Percentiles rank a stretch among this genome's conserved stretches.
phyloP scores from a whole-genome alignment of 1,140 invertebrate species.

The Halesus radiatus region DNA sequence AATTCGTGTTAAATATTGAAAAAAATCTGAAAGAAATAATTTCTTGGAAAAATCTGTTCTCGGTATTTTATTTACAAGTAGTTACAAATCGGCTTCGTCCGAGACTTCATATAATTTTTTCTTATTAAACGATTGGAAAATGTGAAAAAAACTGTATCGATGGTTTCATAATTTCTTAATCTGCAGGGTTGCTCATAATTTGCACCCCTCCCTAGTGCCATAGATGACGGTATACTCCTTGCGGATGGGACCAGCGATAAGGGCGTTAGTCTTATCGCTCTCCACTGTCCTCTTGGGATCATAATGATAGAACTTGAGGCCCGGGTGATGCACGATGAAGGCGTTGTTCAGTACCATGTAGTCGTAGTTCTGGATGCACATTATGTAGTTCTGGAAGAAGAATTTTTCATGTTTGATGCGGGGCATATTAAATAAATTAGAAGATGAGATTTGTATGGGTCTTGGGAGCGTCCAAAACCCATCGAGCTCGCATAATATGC shows the following conservation, averaged over 20 bases:
- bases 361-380: conserved; percentile 90
- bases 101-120: too few species aligned
- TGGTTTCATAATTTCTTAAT: too few species aligned
- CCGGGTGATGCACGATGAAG: conserved; percentile 89
- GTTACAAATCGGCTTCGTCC: too few species aligned
- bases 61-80: too few species aligned
- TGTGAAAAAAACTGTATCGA: too few species aligned
- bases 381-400: conserved; percentile 82
- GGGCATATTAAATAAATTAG: too few species aligned
- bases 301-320: conserved; percentile 84
- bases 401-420: conserved; percentile 20
- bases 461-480: too few species aligned
- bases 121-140: too few species aligned
- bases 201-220: conserved; percentile 83
- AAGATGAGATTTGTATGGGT: too few species aligned
- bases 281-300: conserved; percentile 82
- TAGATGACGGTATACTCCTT: conserved; percentile 83
- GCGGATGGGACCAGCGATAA: conserved; percentile 63
- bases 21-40: conserved; percentile 38
- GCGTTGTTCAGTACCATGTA: conserved; percentile 92
- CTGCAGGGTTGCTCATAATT: conserved; percentile 72
- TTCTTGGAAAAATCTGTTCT: too few species aligned
- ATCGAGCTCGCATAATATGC: too few species aligned
- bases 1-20: too few species aligned
- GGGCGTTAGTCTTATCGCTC: conserved; percentile 85